phyloP scores from a whole-genome alignment of 2,888 invertebrate genomes.

The Lepidonotus clava region DNA sequence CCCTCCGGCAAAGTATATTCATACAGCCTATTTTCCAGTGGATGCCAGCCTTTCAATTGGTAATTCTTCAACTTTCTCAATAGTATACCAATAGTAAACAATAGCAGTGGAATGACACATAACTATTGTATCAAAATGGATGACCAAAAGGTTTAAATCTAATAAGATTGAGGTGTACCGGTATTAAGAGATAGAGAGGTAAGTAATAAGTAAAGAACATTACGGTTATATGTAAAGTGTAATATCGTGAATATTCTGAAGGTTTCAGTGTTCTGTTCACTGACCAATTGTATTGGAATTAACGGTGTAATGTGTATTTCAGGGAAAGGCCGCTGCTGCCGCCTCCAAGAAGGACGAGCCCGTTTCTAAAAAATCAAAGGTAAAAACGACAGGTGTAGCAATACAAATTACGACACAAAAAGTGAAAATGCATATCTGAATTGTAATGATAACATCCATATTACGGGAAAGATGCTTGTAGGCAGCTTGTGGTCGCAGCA shows the following conservation, averaged over 20 bases:
- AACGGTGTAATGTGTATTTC: background rate
- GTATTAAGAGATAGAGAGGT: background rate
- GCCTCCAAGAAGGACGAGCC: conserved; percentile 45
- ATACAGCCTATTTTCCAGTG: background rate
- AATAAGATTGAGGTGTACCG: background rate
- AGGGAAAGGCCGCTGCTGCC: conserved; percentile 36
- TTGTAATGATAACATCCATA: too few species aligned
- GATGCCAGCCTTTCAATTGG: background rate
- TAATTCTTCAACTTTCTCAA: background rate
- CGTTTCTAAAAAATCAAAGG: conserved; percentile 25
- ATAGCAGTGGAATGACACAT: too few species aligned
- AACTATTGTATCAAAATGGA: too few species aligned
- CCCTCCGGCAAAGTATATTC: background rate
- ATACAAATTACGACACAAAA: too few species aligned
- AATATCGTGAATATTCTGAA: background rate
- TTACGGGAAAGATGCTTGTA: too few species aligned
- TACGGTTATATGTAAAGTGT: background rate
- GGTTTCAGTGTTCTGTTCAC: background rate
- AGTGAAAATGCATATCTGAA: too few species aligned
- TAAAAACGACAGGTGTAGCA: too few species aligned
- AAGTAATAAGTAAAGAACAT: background rate
- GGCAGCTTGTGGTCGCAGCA: too few species aligned
- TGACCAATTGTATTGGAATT: background rate
- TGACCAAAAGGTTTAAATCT: background rate
- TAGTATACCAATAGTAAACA: background rate